A percentile compares a stretch with the other conserved stretches of the same genome.
Conservation (phyloP, 2,113 vertebrate species). For the Chaenogobius annularis region DNA sequence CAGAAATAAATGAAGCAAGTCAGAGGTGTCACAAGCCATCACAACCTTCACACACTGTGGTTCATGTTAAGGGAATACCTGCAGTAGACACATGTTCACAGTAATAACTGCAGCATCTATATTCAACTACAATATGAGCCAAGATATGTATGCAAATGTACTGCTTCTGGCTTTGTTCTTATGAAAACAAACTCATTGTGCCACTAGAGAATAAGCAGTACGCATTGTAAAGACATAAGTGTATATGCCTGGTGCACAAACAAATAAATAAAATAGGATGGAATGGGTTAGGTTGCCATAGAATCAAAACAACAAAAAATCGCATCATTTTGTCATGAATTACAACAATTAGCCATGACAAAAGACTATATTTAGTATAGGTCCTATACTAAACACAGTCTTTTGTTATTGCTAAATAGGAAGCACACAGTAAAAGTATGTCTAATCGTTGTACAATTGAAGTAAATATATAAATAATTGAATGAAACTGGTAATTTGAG, state of each 20-base stretch:
- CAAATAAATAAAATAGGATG: not conserved
- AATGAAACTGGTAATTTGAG: too few species aligned
- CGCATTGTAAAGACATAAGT: not conserved
- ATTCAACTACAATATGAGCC: constrained; percentile 23
- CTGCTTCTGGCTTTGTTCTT: constrained; percentile 22
- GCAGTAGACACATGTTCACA: constrained; percentile 21
- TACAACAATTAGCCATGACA: not conserved
- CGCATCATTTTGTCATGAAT: not conserved
- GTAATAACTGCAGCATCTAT: constrained; percentile 29
- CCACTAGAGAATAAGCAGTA: constrained; percentile 15
- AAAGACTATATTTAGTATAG: too few species aligned
- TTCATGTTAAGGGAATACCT: constrained; percentile 43
- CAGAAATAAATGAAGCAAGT: constrained; percentile 61
- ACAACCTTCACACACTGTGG: constrained; percentile 36
- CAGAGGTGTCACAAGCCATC: constrained; percentile 62
- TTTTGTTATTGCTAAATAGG: too few species aligned
- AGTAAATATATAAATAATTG: too few species aligned
- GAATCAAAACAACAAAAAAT: not conserved
- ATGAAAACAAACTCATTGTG: constrained; percentile 23
- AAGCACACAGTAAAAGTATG: too few species aligned
- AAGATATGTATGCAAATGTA: constrained; percentile 12
- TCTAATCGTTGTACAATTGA: too few species aligned
- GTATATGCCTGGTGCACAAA: not conserved
- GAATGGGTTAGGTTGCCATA: not conserved
- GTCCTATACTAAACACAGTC: not conserved